Conservation (phyloP, 2,888 invertebrate species). For the Perdita meconis region DNA sequence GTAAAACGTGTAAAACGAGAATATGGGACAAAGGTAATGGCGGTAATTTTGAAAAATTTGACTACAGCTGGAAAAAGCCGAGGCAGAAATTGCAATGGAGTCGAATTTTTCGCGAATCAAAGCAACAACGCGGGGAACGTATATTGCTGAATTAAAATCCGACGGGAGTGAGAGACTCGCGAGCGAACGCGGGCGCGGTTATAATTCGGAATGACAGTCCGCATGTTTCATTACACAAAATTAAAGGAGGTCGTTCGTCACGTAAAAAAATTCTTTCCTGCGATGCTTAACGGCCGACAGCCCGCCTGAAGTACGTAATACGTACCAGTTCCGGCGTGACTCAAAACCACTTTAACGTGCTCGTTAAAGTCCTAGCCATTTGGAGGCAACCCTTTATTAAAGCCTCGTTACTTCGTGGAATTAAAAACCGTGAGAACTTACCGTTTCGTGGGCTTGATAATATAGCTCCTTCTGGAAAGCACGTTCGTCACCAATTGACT, state of each 20-base stretch:
- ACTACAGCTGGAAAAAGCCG: neutral
- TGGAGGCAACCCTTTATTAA: conserved; percentile 65
- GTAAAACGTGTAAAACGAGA: too few species aligned
- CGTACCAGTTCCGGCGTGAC: conserved; percentile 66
- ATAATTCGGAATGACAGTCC: conserved; percentile 31
- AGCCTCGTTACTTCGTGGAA: conserved; percentile 75
- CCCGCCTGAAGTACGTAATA: conserved; percentile 68
- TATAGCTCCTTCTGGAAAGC: conserved; percentile 37
- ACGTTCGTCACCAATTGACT: conserved; percentile 46
- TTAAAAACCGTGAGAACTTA: conserved; percentile 74
- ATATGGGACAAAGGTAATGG: neutral
- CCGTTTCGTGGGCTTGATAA: conserved; percentile 40
- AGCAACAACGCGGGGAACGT: neutral
- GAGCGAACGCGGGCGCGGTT: conserved; percentile 11
- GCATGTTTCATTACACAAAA: conserved; percentile 44
- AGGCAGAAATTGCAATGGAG: too few species aligned
- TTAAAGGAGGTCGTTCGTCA: conserved; percentile 37
- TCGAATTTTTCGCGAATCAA: neutral
- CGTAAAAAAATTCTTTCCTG: conserved; percentile 40
- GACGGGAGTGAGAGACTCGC: neutral
- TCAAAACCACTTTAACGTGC: conserved; percentile 75
- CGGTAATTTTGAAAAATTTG: neutral
- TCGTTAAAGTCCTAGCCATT: conserved; percentile 73
- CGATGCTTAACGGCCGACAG: conserved; percentile 51
- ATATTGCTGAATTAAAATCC: neutral